Base-by-base conservation (phyloP, 2,888 invertebrate species). In the Iphiclides podalirius region DNA sequence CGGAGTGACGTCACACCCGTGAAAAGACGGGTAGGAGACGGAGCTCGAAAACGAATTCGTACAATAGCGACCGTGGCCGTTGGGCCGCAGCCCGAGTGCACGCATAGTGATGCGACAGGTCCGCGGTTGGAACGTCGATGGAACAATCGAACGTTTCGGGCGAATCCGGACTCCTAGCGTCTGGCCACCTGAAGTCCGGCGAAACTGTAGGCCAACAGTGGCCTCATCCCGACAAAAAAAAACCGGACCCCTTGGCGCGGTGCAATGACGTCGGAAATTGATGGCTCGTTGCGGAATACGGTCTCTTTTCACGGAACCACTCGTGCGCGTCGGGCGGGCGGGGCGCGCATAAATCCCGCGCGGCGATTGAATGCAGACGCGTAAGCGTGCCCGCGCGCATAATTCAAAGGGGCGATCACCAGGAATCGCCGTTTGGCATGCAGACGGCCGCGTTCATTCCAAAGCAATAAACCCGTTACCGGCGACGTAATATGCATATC, bases 321-420 rank as follows among this genome's bases (percentile, higher is more conserved):
- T 78, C 72, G 75, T 74, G 79, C 75, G 77, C 76, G 67, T 61
- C 61, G 56, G 66, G 65, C 69, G 60, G 65, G 68, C 70, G 64
- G 72, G 70, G 70, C 75, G 67, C 64, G 78, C 76, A 83, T 82
- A 82, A 85, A 81, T 85, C 78, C 79, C 63, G 65, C 53, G 64
- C 70, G 72, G 72, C 75, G 76, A 84, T 80, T 80, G 79, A 85
- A 82, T 66, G 58, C 81, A 80, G 79, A 80, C 78, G 76, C 68
- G 72, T 75, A 75, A 77, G 79, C 75, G 79, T 81, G 82, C 79
- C 68, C 72, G 66, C 70, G 77, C 83, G 84, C 85, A 87, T 87
- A 86, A 83, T 84, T 85, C 81, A 83, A 81, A 78, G 76, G 79
- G 79, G 78, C 85, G 82, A 83, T 81, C 81, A 84, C 84, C 83